These are phyloP conservation scores for Hipparchia semele DNA, from an alignment of 2,888 invertebrate genomes.

Conservation along the genomic window DNA sequence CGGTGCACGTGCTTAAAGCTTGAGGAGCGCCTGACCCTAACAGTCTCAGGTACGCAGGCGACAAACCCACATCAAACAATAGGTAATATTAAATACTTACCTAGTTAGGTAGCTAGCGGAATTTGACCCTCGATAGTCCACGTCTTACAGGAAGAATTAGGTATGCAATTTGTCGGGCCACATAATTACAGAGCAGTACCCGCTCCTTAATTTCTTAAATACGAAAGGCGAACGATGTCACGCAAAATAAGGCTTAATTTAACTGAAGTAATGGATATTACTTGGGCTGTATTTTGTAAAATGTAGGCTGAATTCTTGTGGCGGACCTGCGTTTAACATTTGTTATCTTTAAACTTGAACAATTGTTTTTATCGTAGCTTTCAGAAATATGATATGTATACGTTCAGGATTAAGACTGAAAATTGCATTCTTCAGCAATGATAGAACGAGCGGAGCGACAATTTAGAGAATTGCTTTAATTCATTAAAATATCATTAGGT, in stretches of 20 bases:
- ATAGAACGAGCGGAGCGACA: too few species aligned
- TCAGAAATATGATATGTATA: background rate
- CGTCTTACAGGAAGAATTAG: constrained; percentile 46
- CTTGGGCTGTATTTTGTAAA: constrained; percentile 56
- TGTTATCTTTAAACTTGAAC: constrained; percentile 1
- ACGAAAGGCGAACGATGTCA: constrained; percentile 67
- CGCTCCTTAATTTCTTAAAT: constrained; percentile 60
- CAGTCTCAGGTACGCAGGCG: too few species aligned
- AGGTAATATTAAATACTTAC: constrained; percentile 31
- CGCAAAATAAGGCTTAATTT: constrained; percentile 74
- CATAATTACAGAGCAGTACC: constrained; percentile 54
- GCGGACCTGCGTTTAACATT: constrained; percentile 25
- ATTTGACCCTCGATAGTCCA: constrained; percentile 35
- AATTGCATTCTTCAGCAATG: too few species aligned
- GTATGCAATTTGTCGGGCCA: constrained; percentile 55
- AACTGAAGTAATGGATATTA: constrained; percentile 66
- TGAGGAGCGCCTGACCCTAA: too few species aligned
- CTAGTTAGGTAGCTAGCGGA: background rate
- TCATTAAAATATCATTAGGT: too few species aligned
- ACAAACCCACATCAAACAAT: constrained; percentile 26
- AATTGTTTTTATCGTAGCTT: background rate
- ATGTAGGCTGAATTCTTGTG: constrained; percentile 48
- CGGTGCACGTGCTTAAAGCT: too few species aligned
- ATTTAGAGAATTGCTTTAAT: too few species aligned
- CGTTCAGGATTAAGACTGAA: too few species aligned